These are phyloP conservation scores for Ivindomyrus marchei DNA, from an alignment of 2,113 vertebrate genomes.

Conservation along the genomic window DNA sequence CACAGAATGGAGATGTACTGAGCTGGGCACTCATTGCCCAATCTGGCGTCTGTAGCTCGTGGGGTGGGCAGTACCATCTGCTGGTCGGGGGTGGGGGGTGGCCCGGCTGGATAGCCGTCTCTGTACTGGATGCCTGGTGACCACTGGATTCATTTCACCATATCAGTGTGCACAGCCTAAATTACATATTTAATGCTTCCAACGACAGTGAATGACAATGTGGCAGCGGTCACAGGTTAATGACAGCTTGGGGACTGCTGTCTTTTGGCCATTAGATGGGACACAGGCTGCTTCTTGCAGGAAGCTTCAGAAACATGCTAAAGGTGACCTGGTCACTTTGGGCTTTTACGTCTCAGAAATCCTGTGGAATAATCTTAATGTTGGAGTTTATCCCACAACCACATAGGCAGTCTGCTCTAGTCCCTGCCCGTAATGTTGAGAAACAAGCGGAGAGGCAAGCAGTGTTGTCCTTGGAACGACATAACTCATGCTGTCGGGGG, in stretches of 20 bases:
- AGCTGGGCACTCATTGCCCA: background rate
- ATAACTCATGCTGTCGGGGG: background rate
- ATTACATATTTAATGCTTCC: background rate
- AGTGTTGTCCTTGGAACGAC: background rate
- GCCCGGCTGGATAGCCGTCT: background rate
- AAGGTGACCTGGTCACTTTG: background rate
- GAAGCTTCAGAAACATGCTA: background rate
- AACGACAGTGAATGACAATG: background rate
- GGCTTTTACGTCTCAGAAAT: too few relatives aligned
- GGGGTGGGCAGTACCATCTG: background rate
- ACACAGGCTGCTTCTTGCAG: background rate
- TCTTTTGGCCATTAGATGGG: background rate
- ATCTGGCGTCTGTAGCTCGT: background rate
- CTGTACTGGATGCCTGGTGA: conserved; percentile 23
- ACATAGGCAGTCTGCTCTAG: background rate
- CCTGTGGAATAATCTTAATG: background rate
- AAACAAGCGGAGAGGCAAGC: background rate
- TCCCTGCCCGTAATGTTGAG: background rate
- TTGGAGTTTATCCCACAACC: background rate
- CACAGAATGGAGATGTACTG: background rate
- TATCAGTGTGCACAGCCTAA: too few relatives aligned
- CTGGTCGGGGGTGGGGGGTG: background rate
- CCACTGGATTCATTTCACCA: conserved; percentile 27
- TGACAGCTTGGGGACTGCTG: background rate
- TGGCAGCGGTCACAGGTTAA: background rate